phyloP scores from a whole-genome alignment of 2,888 invertebrate species.

The Callimorpha dominula region DNA sequence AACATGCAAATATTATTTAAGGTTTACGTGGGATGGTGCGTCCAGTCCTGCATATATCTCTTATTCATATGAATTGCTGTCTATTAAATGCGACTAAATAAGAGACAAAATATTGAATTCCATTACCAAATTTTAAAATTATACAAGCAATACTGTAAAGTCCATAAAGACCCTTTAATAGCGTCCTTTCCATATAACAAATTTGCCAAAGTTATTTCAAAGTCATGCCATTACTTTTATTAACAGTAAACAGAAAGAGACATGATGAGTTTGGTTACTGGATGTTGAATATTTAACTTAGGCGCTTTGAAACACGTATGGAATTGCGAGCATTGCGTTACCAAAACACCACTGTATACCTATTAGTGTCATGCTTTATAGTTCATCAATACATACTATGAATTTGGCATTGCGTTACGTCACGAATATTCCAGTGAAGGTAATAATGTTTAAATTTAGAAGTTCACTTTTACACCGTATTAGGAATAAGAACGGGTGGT shows the following conservation, averaged over 20 bases:
- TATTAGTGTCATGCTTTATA: conserved; percentile 43
- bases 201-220: background rate
- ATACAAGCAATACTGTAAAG: conserved; percentile 9
- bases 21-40: background rate
- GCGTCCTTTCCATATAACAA: background rate
- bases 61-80: background rate
- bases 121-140: background rate
- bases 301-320: background rate
- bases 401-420: conserved; percentile 42
- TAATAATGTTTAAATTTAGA: conserved; percentile 44
- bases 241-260: background rate
- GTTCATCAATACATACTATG: conserved; percentile 49
- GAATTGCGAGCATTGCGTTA: conserved; percentile 17
- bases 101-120: background rate
- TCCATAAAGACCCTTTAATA: background rate
- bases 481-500: conserved; percentile 57
- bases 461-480: conserved; percentile 51
- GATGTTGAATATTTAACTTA: background rate
- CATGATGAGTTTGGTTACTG: background rate
- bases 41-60: background rate
- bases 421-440: conserved; percentile 54
- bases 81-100: background rate
- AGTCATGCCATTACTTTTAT: background rate
- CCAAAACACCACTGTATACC: conserved; percentile 6
- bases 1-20: background rate